Evolutionary conservation across 2,888 invertebrate genomes (phyloP).

Genomic region (Drosophila atroscutellata): DNA sequence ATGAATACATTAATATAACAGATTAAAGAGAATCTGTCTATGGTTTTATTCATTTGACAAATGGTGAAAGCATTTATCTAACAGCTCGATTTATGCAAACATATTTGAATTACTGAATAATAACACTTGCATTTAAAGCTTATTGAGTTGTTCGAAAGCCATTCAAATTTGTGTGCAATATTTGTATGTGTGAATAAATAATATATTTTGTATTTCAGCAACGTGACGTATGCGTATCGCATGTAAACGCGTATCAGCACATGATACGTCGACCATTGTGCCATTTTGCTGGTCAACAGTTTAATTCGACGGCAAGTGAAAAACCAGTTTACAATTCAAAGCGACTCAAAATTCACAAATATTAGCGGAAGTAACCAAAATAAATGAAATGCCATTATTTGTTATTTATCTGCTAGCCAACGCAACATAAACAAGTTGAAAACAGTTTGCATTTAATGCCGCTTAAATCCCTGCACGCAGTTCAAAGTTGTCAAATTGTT

Average conservation of each 20-base stretch:
- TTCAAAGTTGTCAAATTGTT: constrained; percentile 30
- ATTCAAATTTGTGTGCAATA: neutral
- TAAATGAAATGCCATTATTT: neutral
- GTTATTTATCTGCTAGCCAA: constrained; percentile 4
- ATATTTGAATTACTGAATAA: constrained; percentile 11
- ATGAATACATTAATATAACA: neutral
- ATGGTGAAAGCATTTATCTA: constrained; percentile 2
- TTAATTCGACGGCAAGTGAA: constrained; percentile 31
- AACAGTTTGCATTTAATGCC: constrained; percentile 11
- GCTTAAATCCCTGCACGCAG: constrained; percentile 33
- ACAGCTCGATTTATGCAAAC: constrained; percentile 1
- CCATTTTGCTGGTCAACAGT: constrained; percentile 34
- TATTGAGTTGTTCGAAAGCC: constrained; percentile 10
- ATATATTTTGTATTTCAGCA: constrained; percentile 21
- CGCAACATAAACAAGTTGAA: constrained; percentile 14
- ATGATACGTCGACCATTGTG: constrained; percentile 20
- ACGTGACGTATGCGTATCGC: constrained; percentile 41
- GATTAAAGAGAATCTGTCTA: neutral
- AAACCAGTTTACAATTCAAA: constrained; percentile 23
- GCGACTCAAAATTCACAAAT: constrained; percentile 14
- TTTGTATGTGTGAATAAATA: constrained; percentile 5
- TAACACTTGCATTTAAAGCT: constrained; percentile 19
- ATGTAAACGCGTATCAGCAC: constrained; percentile 20
- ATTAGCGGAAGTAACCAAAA: constrained; percentile 14
- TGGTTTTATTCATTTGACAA: neutral